These are phyloP conservation scores for Ceratina japonica DNA, from an alignment of 1,140 invertebrate genomes.

Conservation along the genomic window DNA sequence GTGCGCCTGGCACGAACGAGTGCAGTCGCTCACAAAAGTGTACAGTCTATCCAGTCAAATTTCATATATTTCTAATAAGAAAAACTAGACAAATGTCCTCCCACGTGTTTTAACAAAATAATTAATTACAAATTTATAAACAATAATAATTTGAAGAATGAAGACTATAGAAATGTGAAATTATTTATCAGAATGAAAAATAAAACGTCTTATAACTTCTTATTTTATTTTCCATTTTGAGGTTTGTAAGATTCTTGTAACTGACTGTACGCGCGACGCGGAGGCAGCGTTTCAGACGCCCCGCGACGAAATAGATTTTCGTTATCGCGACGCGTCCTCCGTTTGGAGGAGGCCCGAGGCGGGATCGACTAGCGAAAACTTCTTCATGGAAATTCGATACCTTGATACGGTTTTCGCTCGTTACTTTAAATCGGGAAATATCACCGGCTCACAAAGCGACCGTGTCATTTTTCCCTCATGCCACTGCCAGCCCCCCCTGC, in stretches of 20 bases:
- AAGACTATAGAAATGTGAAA: no score
- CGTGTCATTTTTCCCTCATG: neutral
- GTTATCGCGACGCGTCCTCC: slow-evolving; percentile 59
- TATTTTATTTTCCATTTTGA: no score
- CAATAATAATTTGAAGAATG: no score
- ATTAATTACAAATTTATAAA: no score
- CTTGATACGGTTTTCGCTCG: slow-evolving; percentile 44
- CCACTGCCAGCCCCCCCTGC: neutral
- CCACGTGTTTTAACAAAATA: no score
- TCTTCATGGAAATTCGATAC: slow-evolving; percentile 56
- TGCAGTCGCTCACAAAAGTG: neutral
- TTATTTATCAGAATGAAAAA: no score
- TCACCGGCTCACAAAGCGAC: neutral
- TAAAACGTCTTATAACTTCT: no score
- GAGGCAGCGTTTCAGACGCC: slow-evolving; percentile 47
- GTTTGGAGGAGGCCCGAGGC: slow-evolving; percentile 42
- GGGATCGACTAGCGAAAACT: slow-evolving; percentile 49
- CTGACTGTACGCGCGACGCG: no score
- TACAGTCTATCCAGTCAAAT: no score
- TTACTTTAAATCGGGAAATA: slow-evolving; percentile 47
- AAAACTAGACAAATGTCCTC: no score
- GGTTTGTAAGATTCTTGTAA: no score
- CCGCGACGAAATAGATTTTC: slow-evolving; percentile 69
- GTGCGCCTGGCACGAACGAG: neutral
- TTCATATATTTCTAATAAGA: no score